Evolutionary conservation across 2,797 vertebrate species (phyloP).

Genomic region (Hemibagrus guttatus): DNA sequence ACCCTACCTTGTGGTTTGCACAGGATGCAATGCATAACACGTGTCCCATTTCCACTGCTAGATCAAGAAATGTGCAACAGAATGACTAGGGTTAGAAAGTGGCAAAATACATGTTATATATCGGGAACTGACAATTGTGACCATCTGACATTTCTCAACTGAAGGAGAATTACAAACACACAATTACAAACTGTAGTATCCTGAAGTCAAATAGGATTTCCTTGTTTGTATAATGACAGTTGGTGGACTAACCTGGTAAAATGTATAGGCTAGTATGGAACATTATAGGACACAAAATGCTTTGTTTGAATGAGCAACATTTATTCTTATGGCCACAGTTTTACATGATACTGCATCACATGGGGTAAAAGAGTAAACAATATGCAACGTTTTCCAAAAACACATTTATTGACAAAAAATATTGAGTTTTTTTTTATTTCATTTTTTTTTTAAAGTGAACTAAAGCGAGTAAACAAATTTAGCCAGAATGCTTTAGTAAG

Average conservation of each 20-base stretch:
- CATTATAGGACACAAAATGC: neutral
- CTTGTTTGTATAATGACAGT: neutral
- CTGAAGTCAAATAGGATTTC: neutral
- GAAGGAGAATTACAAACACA: neutral
- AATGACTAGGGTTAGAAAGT: neutral
- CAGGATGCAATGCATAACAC: neutral
- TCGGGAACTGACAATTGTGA: neutral
- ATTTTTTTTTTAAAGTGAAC: neutral
- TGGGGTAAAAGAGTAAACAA: neutral
- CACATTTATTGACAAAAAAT: conserved; percentile 7
- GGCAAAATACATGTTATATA: neutral
- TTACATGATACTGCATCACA: neutral
- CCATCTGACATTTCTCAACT: neutral
- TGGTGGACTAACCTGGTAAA: neutral
- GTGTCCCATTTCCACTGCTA: neutral
- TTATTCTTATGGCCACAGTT: neutral
- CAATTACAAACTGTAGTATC: neutral
- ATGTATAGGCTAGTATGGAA: neutral
- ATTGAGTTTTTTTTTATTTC: too few relatives aligned
- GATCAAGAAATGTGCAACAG: neutral
- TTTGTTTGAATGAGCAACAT: conserved; percentile 14
- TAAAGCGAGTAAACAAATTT: neutral
- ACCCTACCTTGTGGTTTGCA: neutral
- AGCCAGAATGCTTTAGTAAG: neutral
- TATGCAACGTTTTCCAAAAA: neutral